Base-by-base conservation (phyloP, 2,888 invertebrate species). In the Torymus texanus region DNA sequence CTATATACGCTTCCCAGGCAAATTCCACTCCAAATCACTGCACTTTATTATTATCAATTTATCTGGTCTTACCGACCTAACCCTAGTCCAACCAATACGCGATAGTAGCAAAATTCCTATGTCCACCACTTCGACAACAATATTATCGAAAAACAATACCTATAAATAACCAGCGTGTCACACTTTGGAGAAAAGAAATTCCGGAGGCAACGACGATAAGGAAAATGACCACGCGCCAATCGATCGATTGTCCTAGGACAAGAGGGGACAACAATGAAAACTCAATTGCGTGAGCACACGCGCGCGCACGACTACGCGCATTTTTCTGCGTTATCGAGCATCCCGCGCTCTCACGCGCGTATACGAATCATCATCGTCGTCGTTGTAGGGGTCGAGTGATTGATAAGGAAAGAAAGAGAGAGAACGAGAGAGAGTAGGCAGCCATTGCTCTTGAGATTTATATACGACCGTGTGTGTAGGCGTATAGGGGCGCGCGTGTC, bases 261-360 rank as follows among this genome's bases (percentile, higher is more conserved):
- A 61, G 11, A 0, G 8, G 21, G 51, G 14, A 56, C 16, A 56
- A 56, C 50, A 71, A 61, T 51, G 24, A 68, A 59, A 53, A 61
- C 53, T 51, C 50, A 65, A 74, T 65, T 65, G 29, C 58, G 50
- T 65, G n/a, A 67, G 21, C 18, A 8, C 21, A 0, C 16, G 11
- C 24, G 50, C 29, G 8, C 58, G n/a, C n/a, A n/a, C n/a, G n/a
- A n/a, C n/a, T n/a, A n/a, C 24, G 50, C 29, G 8, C 58, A 70
- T 70, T 59, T 70, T 59, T 70, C 70, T 70, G 41, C 58, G 41
- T 50, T 70, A 70, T 70, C 70, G 59, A 70, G 67, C 55, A 56
- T 41, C 61, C 24, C 3, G 24, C 5, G 21, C 14, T 56, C 29
- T 13, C 50, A 51, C 41, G 8, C 41, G 8, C 41, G 41, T 51